Evolutionary conservation across 2,888 invertebrate genomes (phyloP), one percentile per base, ranked within the genome.

Genomic region (Mesochorus sp.): DNA sequence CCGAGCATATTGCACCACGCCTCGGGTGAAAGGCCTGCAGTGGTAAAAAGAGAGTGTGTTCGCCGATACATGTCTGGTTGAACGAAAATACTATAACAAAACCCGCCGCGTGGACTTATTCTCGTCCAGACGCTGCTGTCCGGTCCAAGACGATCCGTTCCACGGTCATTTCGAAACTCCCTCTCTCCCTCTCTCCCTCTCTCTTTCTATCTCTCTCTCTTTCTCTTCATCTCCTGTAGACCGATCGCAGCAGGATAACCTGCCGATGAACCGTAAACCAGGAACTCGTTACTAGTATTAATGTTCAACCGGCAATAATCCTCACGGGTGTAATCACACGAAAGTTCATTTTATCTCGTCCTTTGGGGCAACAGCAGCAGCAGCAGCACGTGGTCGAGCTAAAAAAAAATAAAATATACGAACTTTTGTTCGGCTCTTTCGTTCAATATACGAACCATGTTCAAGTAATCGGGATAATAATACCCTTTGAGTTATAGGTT

Each of bases 221-320:
- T 10, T 31, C 17, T 55, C 57, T 59, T 21, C 12, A 53, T 51
- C 57, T 31, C 70, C 82, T 82, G 82, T 81, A 81, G 84, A 80
- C 80, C 82, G 84, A 83, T 85, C 78, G 76, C 74, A 75, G 80
- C 76, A 39, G 81, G 84, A 86, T 86, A 86, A 85, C 83, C 84
- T 82, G 81, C 81, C 85, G 85, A 86, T 88, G 86, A 88, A 88
- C 87, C 85, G 88, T 88, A 88, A 88, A 89, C 85, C 85, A 88
- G 88, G 85, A 89, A 88, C 87, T 89, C 89, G 89, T 88, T 88
- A 86, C 84, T 34, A 21, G 64, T 74, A 78, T 74, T 61, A 78
- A 78, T 78, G 74, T 61, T 62, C 44, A 53, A 66, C 64, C 59
- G 44, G 78, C 78, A 74, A 78, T 78, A 78, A 78, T 78, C 74